Evolutionary conservation across 92 coral and sea anemone genomes (phyloP), one percentile per base, ranked within the genome.

Genomic region (Paramuricea clavata): DNA sequence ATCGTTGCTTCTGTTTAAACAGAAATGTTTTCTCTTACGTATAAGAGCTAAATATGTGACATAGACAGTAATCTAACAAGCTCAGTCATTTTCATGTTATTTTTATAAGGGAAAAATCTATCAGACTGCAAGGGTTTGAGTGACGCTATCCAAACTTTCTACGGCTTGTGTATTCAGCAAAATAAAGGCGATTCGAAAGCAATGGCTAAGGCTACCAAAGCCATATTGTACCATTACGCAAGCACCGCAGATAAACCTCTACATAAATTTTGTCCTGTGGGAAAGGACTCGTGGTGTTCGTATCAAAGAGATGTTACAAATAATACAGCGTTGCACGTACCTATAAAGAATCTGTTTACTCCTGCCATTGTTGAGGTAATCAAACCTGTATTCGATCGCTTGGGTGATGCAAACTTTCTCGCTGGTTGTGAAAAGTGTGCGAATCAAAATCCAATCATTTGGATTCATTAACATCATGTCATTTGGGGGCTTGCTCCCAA

Each of bases 401-500:
- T 92, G 13, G 90, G 94, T 1, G 83, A 85, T 81, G 88, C 75
- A 49, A 50, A n/a, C 5, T 74, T 92, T n/a, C 74, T 92, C 0
- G 76, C 86, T 12, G 89, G 83, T 13, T 88, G 90, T 68, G 90
- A 81, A 69, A 68, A 56, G 11, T 87, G 91, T 50, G 70, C 47
- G 28, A 87, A 83, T 3, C 94, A 91, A 76, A 91, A 91, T 15
- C 47, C 68, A 10, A 87, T 87, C 26, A n/a, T n/a, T n/a, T n/a
- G n/a, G 91, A 91, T 36, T 78, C 84, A n/a, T 13, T 87, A 90
- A 12, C 91, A 87, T 49, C 89, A 87, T 15, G 87, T 89, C 4
- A 83, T 92, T 34, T 92, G 94, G 94, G 72, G 86, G 13, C 3
- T 79, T n/a, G 92, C 94, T 0, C 86, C 92, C 0, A 86, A 92